These are phyloP conservation scores for Smutsia gigantea DNA, from an alignment of 2,797 vertebrate genomes.

Conservation along the genomic window DNA sequence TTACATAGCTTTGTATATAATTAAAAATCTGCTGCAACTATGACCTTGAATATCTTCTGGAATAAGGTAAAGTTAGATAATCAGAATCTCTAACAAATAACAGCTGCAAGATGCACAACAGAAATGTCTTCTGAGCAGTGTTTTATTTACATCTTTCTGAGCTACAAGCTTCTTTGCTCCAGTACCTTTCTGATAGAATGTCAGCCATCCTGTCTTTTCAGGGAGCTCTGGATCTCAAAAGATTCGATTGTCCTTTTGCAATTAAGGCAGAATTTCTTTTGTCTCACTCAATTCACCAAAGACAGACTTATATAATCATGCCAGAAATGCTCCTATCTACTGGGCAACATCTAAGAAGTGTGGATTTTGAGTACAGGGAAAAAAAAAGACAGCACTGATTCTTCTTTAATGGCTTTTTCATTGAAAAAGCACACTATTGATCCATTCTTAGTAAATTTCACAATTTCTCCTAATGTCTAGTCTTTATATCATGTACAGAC, in stretches of 20 bases:
- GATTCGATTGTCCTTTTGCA: slow-evolving; percentile 26
- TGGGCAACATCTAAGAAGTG: not conserved
- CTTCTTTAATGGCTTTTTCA: not conserved
- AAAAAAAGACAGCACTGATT: not conserved
- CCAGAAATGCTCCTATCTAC: not conserved
- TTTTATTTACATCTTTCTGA: slow-evolving; percentile 60
- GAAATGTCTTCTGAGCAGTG: slow-evolving; percentile 21
- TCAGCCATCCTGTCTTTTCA: slow-evolving; percentile 6
- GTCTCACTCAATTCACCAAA: slow-evolving; percentile 10
- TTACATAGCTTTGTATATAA: slow-evolving; percentile 77
- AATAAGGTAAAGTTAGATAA: slow-evolving; percentile 80
- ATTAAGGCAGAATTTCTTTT: not conserved
- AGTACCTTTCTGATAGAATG: slow-evolving; percentile 33
- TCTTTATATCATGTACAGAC: not conserved
- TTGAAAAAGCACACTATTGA: not conserved
- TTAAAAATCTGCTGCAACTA: slow-evolving; percentile 76
- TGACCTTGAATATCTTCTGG: slow-evolving; percentile 76
- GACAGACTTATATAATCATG: not conserved
- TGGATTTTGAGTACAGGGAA: not conserved
- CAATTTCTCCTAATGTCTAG: not conserved
- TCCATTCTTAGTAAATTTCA: not conserved
- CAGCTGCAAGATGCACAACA: slow-evolving; percentile 57
- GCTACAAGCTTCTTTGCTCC: not conserved
- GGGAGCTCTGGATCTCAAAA: not conserved
- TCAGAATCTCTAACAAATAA: slow-evolving; percentile 71